A percentile compares a stretch with the other conserved stretches of the same genome.
Evolutionary conservation across 2,888 invertebrate genomes (phyloP).

Genomic region (Pammene aurita): DNA sequence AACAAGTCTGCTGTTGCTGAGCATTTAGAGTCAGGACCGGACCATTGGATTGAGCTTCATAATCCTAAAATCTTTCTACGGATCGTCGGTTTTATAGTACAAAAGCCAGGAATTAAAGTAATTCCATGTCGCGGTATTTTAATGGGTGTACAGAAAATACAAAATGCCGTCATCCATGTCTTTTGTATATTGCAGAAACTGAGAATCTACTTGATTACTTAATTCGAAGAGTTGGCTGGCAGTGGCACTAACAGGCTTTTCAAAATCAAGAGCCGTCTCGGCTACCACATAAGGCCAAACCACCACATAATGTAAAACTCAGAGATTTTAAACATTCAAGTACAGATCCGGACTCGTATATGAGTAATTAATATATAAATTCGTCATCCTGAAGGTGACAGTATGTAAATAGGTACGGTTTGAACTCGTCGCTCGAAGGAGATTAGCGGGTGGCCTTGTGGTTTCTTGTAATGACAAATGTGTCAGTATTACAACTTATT

Average conservation of each 20-base stretch:
- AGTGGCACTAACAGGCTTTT: not conserved
- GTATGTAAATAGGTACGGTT: slow-evolving; percentile 22
- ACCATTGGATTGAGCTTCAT: too few species aligned
- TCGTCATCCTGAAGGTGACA: slow-evolving; percentile 31
- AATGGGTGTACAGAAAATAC: too few species aligned
- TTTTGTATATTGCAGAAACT: too few species aligned
- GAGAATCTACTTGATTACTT: too few species aligned
- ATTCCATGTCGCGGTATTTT: too few species aligned
- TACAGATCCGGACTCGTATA: slow-evolving; percentile 8
- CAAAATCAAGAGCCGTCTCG: not conserved
- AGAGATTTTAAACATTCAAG: not conserved
- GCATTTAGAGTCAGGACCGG: too few species aligned
- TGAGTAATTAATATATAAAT: slow-evolving; percentile 24
- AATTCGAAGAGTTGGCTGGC: too few species aligned
- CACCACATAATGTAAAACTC: not conserved
- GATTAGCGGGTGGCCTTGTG: slow-evolving; percentile 33
- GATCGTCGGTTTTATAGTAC: too few species aligned
- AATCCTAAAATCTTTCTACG: too few species aligned
- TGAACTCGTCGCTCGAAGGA: slow-evolving; percentile 19
- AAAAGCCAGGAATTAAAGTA: too few species aligned
- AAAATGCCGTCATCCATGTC: too few species aligned
- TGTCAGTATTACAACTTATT: slow-evolving; percentile 14
- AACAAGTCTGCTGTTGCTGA: too few species aligned
- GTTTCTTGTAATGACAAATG: slow-evolving; percentile 25
- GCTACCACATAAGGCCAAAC: not conserved